A percentile compares a stretch with the other conserved stretches of the same genome.
Conservation (phyloP, 2,113 vertebrate genomes). For the Lasiurus cinereus region DNA sequence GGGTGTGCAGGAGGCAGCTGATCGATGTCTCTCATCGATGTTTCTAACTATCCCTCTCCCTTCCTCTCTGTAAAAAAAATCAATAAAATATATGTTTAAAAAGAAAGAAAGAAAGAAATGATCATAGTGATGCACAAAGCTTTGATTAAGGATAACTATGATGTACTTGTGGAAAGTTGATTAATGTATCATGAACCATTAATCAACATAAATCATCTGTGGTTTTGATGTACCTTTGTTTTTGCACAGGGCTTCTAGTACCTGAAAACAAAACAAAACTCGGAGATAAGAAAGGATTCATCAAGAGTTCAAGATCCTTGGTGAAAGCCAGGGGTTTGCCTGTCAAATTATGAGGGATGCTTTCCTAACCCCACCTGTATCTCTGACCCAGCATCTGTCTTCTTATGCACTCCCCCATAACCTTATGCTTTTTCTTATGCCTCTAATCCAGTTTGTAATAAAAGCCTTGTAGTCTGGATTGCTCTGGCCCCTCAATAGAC, state of each 20-base stretch:
- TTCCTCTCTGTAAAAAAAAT: no score
- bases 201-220: background rate
- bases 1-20: no score
- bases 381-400: background rate
- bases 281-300: background rate
- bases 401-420: background rate
- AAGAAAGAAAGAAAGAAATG: no score
- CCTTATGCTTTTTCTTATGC: background rate
- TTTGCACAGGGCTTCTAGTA: background rate
- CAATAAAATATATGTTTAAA: no score
- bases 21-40: no score
- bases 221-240: background rate
- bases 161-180: background rate
- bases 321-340: background rate
- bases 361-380: rapidly evolving
- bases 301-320: background rate
- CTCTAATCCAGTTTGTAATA: background rate
- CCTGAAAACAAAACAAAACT: background rate
- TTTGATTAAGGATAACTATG: background rate
- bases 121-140: no score
- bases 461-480: background rate
- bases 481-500: background rate
- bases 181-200: background rate
- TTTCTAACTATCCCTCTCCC: no score
- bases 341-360: background rate